phyloP scores from a whole-genome alignment of 2,797 vertebrate species.

The Poecilia gillii region DNA sequence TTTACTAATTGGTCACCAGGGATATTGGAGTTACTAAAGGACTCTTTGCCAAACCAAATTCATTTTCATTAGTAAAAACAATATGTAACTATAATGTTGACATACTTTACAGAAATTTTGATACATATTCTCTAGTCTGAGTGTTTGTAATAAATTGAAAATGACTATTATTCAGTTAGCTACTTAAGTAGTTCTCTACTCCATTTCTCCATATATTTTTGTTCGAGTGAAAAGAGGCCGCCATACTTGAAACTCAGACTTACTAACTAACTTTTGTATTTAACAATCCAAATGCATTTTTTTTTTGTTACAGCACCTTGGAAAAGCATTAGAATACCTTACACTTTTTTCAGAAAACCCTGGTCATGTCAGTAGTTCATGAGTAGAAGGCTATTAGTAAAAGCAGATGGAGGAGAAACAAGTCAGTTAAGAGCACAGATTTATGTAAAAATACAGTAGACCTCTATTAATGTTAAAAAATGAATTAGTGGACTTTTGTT shows the following conservation, averaged over 20 bases:
- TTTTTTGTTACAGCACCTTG: background rate
- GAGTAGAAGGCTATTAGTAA: slow-evolving; percentile 17
- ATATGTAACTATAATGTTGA: slow-evolving; percentile 39
- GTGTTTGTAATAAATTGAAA: slow-evolving; percentile 25
- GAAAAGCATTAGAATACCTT: background rate
- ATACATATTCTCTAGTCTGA: background rate
- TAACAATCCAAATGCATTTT: background rate
- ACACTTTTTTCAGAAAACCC: slow-evolving; percentile 5
- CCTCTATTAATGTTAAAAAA: slow-evolving; percentile 18
- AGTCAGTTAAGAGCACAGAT: slow-evolving; percentile 4
- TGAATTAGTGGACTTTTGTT: slow-evolving; percentile 24
- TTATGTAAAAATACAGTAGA: slow-evolving; percentile 5
- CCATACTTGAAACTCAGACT: background rate
- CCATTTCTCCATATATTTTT: background rate
- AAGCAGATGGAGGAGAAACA: slow-evolving; percentile 12
- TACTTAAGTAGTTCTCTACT: slow-evolving; percentile 1
- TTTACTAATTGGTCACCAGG: slow-evolving; percentile 68
- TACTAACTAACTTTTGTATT: background rate
- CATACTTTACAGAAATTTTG: slow-evolving; percentile 32
- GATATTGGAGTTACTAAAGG: slow-evolving; percentile 36
- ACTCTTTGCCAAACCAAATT: slow-evolving; percentile 38
- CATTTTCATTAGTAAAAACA: slow-evolving; percentile 40
- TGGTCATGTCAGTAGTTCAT: slow-evolving; percentile 10
- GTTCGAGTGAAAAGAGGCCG: slow-evolving; percentile 17
- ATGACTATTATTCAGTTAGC: background rate